Conservation (phyloP, 2,888 invertebrate genomes). For the Calameuta idolon region DNA sequence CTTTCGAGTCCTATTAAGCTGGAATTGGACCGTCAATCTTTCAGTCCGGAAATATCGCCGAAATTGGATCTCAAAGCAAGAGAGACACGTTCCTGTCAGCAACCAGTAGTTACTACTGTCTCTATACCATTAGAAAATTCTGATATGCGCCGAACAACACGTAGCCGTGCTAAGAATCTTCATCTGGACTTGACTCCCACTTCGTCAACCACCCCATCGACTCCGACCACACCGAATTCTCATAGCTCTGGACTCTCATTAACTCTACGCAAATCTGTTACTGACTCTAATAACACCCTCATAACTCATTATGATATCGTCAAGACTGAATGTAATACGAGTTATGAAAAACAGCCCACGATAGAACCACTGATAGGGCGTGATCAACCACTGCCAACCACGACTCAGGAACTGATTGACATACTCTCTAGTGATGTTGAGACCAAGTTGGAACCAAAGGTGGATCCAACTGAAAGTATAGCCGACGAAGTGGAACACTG, state of each 20-base stretch:
- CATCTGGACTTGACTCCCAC: conserved; percentile 48
- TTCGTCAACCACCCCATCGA: conserved; percentile 26
- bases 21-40: conserved; percentile 31
- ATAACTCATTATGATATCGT: conserved; percentile 64
- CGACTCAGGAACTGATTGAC: conserved; percentile 62
- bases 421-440: conserved; percentile 57
- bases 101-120: conserved; percentile 53
- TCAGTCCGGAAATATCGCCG: conserved; percentile 9
- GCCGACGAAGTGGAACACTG: conserved; percentile 52
- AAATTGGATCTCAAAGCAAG: conserved; percentile 23
- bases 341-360: conserved; percentile 49
- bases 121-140: conserved; percentile 57
- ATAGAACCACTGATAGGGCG: conserved; percentile 55
- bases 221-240: conserved; percentile 41
- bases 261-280: conserved; percentile 60
- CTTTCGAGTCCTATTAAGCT: conserved; percentile 48
- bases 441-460: conserved; percentile 19
- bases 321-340: conserved; percentile 61
- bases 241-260: conserved; percentile 55
- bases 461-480: conserved; percentile 29
- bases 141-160: conserved; percentile 61
- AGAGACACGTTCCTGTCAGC: conserved; percentile 32
- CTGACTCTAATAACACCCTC: conserved; percentile 60
- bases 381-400: conserved; percentile 59
- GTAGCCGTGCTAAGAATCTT: conserved; percentile 60